Evolutionary conservation across 2,113 vertebrate genomes (phyloP).

Genomic region (Sander lucioperca): DNA sequence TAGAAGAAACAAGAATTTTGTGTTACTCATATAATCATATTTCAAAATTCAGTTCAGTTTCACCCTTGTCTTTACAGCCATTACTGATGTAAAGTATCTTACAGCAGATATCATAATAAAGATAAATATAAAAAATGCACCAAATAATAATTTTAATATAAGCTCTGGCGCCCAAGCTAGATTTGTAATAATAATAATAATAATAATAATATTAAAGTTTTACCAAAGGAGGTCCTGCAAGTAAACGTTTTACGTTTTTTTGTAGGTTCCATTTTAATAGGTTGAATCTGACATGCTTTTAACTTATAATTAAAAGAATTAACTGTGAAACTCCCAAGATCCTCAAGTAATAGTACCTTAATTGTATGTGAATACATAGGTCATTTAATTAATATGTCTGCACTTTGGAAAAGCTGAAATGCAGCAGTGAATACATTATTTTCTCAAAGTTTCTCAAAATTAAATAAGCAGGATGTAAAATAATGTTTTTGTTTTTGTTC

Average conservation of each 20-base stretch:
- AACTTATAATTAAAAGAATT: not conserved
- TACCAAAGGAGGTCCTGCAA: not conserved
- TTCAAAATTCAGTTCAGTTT: not conserved
- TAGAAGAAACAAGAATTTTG: not conserved
- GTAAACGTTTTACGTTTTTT: too few relatives aligned
- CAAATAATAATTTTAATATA: not conserved
- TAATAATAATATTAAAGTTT: not conserved
- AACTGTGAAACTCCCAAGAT: not conserved
- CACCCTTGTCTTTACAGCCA: not conserved
- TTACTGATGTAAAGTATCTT: not conserved
- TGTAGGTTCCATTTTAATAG: too few relatives aligned
- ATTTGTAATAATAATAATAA: not conserved
- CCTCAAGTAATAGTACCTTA: not conserved
- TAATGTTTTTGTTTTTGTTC: not conserved
- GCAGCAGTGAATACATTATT: too few relatives aligned
- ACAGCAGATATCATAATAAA: not conserved
- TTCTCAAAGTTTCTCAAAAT: not conserved
- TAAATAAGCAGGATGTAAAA: not conserved
- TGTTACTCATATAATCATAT: not conserved
- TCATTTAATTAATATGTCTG: not conserved
- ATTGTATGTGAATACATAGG: not conserved
- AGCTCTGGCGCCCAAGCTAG: not conserved
- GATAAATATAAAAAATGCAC: not conserved
- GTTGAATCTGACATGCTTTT: not conserved
- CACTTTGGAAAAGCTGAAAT: not conserved